Conservation (phyloP, 2,797 vertebrate genomes). For the Mormyrops boulengeri region DNA sequence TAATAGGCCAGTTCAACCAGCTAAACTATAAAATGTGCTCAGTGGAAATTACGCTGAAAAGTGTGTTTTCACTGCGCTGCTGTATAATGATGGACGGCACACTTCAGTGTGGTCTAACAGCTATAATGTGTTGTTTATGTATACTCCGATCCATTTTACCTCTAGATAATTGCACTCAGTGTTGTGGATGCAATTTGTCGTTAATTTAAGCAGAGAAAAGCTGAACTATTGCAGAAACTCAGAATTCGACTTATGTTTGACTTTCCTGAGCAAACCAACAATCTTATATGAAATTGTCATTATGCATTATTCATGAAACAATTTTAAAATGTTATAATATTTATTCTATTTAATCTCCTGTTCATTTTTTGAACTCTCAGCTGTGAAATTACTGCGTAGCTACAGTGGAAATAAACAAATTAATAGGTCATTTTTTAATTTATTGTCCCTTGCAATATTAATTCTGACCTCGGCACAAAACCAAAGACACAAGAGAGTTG, state of each 20-base stretch:
- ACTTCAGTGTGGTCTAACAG: neutral
- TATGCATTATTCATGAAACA: neutral
- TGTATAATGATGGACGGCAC: neutral
- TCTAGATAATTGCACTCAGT: neutral
- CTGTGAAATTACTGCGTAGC: slow-evolving; percentile 2
- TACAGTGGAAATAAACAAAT: neutral
- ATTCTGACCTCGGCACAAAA: neutral
- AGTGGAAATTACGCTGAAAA: neutral
- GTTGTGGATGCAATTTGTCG: neutral
- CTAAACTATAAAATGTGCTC: neutral
- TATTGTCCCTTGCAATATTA: neutral
- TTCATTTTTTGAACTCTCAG: neutral
- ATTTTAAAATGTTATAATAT: slow-evolving; percentile 3
- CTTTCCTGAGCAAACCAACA: neutral
- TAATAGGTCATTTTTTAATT: neutral
- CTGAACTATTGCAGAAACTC: neutral
- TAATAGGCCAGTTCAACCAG: neutral
- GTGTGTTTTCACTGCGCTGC: neutral
- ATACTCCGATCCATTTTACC: neutral
- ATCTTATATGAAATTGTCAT: slow-evolving; percentile 4
- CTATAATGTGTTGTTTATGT: neutral
- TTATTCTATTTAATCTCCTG: neutral
- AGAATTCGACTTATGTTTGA: neutral
- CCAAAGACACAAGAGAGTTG: neutral
- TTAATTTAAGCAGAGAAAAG: neutral